A percentile compares a stretch with the other conserved stretches of the same genome.
Evolutionary conservation across 1,140 invertebrate genomes (phyloP).

Genomic region (Neoseiulus cucumeris): DNA sequence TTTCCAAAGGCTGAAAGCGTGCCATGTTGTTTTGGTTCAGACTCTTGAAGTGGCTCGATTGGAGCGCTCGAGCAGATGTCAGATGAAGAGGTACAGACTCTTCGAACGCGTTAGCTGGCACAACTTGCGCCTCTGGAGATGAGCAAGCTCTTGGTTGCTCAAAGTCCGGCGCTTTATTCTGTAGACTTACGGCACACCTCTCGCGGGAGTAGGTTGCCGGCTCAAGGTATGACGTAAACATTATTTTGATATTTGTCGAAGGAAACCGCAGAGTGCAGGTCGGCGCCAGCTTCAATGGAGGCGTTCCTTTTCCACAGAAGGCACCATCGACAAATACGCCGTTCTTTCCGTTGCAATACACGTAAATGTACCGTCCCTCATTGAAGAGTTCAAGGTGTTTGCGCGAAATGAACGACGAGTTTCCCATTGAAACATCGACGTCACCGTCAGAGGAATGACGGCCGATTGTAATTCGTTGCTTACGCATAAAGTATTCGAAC

Average conservation of each 20-base stretch:
- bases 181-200: too few species aligned
- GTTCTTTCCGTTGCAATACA: conserved; percentile 92
- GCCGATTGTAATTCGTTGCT: conserved; percentile 69
- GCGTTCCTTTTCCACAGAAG: conserved; percentile 77
- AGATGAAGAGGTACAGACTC: too few species aligned
- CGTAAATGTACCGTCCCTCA: conserved; percentile 66
- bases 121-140: too few species aligned
- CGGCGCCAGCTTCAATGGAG: conserved; percentile 68
- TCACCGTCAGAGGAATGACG: conserved; percentile 84
- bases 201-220: too few species aligned
- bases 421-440: conserved; percentile 95
- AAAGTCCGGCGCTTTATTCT: too few species aligned
- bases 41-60: too few species aligned
- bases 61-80: too few species aligned
- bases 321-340: conserved; percentile 93
- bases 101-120: too few species aligned
- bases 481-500: conserved; percentile 77
- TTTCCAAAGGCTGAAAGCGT: background rate
- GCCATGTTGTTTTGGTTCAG: too few species aligned
- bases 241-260: conserved; percentile 82
- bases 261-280: conserved; percentile 81
- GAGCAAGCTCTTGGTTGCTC: too few species aligned
- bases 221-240: conserved; percentile 77
- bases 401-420: conserved; percentile 87
- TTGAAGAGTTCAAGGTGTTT: conserved; percentile 82